Evolutionary conservation across 1,140 invertebrate genomes (phyloP), one percentile per base, ranked within the genome.

Genomic region (Cotesia typhae): DNA sequence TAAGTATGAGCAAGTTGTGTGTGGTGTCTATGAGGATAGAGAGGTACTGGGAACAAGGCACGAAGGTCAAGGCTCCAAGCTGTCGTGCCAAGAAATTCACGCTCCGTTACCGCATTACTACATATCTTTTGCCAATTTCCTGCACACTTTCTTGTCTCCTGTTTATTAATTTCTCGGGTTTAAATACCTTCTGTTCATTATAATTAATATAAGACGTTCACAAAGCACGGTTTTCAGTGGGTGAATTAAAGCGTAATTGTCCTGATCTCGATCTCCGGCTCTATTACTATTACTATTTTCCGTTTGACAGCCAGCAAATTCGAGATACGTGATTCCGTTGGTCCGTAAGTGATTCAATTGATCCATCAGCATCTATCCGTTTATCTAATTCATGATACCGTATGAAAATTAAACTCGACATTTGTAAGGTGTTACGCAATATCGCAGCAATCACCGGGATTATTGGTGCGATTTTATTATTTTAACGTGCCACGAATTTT

Each of bases 21-120:
- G 12, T 12, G 47, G 28, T 37, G 55, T n/a, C 35, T 41, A 70
- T 52, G 28, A 38, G 38, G 36, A 35, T 41, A n/a, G 60, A 51
- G 63, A 59, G 41, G 51, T 67, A 65, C 65, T 28, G 64, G 35
- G 52, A 47, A 47, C 10, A 47, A 55, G 70, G 51, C 70, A 71
- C 65, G 73, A 82, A 81, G 81, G 81, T 77, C 80, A 81, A 80
- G 80, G 81, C 74, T 74, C 38, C 36, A 57, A 70, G 64, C 53
- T 60, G 71, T 59, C 65, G 64, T 72, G 64, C 74, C 68, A 71
- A 77, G 75, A 80, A 72, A 70, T 78, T 79, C 70, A 75, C 74
- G 77, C 53, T 72, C 55, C 36, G 37, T 72, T 57, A 57, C 65
- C 36, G 53, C 66, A 67, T 67, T 67, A 53, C 14, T 51, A 41